A percentile compares a stretch with the other conserved stretches of the same genome.
Evolutionary conservation across 35 echinoderm and acorn worm species (phyloP).

Genomic region (Acanthaster planci): DNA sequence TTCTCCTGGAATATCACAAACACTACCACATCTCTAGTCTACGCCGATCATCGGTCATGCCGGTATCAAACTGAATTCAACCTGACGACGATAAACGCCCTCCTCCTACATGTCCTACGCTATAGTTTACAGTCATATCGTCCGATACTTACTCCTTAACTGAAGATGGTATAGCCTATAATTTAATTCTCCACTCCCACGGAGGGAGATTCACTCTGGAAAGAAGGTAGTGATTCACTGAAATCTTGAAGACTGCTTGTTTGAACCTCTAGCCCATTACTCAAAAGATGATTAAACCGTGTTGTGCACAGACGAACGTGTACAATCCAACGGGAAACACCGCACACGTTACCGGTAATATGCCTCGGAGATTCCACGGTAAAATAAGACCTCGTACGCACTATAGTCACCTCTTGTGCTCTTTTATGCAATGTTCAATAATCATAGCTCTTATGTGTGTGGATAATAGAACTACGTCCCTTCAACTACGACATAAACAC

Average conservation of each 20-base stretch:
- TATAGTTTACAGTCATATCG: background rate
- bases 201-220: no score
- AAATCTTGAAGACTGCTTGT: background rate
- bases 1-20: no score
- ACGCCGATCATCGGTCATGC: no score
- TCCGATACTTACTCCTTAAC: background rate
- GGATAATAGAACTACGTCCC: background rate
- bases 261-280: background rate
- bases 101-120: no score
- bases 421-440: background rate
- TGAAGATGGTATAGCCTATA: background rate
- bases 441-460: background rate
- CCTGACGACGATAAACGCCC: background rate
- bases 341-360: background rate
- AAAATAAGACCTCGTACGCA: background rate
- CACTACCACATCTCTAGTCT: no score
- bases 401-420: conserved; percentile 5
- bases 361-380: background rate
- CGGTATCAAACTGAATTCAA: no score
- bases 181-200: no score
- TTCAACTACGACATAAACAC: background rate
- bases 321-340: conserved; percentile 4
- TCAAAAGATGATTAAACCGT: background rate
- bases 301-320: background rate
- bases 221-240: no score